Evolutionary conservation across 92 coral and sea anemone genomes (phyloP).

Genomic region (Epizoanthus scotinus): DNA sequence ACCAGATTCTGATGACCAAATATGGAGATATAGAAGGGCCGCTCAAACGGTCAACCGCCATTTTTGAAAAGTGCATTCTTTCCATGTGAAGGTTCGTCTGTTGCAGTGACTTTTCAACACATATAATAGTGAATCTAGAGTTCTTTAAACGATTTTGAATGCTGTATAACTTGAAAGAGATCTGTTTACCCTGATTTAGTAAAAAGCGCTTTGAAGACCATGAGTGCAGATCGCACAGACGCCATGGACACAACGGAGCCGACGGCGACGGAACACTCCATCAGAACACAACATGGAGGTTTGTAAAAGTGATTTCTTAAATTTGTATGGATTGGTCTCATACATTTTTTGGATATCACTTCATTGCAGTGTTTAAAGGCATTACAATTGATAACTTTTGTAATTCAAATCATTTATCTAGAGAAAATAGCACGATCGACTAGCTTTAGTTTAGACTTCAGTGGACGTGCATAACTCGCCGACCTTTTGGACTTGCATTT

Average conservation of each 20-base stretch:
- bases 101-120: not conserved
- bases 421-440: no score
- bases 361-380: no score
- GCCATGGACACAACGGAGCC: conserved; percentile 21
- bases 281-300: conserved; percentile 28
- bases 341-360: no score
- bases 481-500: no score
- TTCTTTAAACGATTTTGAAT: not conserved
- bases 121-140: not conserved
- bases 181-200: not conserved
- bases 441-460: no score
- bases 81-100: conserved; percentile 17
- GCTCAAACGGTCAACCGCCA: conserved; percentile 78
- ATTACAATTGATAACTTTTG: no score
- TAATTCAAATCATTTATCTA: no score
- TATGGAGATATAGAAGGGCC: conserved; percentile 25
- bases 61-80: conserved; percentile 67
- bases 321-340: not conserved
- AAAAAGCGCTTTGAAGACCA: not conserved
- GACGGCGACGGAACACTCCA: conserved; percentile 10
- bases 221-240: conserved; percentile 27
- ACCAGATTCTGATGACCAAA: conserved; percentile 1
- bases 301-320: not conserved
- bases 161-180: not conserved
- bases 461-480: no score